Conservation (phyloP, 2,797 vertebrate genomes). For the Luscinia luscinia region DNA sequence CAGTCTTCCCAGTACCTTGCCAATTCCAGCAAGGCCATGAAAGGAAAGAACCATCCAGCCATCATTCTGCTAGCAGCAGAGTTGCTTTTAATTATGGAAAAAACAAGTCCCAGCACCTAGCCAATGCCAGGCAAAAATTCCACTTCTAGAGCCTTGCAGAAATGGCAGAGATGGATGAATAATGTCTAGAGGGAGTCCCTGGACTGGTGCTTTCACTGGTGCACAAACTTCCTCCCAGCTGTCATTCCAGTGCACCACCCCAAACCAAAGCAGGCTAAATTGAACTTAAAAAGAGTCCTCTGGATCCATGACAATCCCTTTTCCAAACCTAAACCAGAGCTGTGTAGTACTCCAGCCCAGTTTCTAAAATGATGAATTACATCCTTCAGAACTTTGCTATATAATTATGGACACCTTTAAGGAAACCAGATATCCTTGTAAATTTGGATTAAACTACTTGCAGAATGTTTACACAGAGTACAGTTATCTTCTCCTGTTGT, state of each 20-base stretch:
- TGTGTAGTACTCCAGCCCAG: background rate
- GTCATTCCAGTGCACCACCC: background rate
- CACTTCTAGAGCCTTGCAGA: background rate
- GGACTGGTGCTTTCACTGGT: background rate
- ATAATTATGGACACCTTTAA: slow-evolving; percentile 7
- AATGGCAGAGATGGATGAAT: fast-evolving
- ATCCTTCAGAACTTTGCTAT: background rate
- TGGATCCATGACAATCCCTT: background rate
- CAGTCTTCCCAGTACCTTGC: background rate
- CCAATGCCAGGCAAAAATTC: background rate
- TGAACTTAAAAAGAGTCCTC: background rate
- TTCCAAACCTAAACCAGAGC: background rate
- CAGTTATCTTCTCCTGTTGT: background rate
- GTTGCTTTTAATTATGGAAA: background rate
- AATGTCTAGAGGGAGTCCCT: background rate
- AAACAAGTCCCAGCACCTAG: background rate
- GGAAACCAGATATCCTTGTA: slow-evolving; percentile 29
- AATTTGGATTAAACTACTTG: background rate
- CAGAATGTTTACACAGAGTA: background rate
- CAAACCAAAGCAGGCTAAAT: background rate
- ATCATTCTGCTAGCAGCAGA: background rate
- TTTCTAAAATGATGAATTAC: slow-evolving; percentile 21
- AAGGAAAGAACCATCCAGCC: background rate
- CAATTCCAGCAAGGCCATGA: background rate
- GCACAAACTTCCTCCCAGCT: background rate